These are phyloP conservation scores for Atrichornis clamosus DNA, from an alignment of 2,113 vertebrate genomes.

Conservation along the genomic window DNA sequence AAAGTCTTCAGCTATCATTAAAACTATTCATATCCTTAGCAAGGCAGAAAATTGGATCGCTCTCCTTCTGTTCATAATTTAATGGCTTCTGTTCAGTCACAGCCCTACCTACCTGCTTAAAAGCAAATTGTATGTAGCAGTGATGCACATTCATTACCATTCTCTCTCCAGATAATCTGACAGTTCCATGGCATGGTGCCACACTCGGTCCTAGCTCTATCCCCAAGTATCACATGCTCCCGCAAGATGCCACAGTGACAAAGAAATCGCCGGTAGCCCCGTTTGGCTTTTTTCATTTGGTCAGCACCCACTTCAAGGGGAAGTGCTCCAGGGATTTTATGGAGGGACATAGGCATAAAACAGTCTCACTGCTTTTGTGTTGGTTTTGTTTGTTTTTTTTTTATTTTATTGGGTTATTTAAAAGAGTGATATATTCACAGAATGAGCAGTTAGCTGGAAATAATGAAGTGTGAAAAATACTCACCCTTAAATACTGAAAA, in stretches of 20 bases:
- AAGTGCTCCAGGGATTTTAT: not conserved
- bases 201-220: not conserved
- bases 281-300: not conserved
- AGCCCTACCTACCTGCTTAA: constrained; percentile 52
- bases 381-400: not conserved
- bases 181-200: constrained; percentile 42
- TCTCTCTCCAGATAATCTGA: constrained; percentile 8
- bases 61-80: constrained; percentile 45
- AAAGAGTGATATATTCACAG: not conserved
- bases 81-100: constrained; percentile 31
- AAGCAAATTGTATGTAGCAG: constrained; percentile 21
- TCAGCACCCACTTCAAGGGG: not conserved
- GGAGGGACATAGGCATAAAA: not conserved
- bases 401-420: rapidly evolving
- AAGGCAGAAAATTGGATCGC: constrained; percentile 45
- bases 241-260: not conserved
- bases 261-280: not conserved
- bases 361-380: not conserved
- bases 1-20: constrained; percentile 27
- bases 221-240: not conserved
- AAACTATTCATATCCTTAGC: constrained; percentile 31
- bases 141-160: constrained; percentile 31
- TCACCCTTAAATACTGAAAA: not conserved
- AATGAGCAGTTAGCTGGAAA: not conserved
- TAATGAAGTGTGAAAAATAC: not conserved